Evolutionary conservation across 2,888 invertebrate species (phyloP).

Genomic region (Nomada fucata): DNA sequence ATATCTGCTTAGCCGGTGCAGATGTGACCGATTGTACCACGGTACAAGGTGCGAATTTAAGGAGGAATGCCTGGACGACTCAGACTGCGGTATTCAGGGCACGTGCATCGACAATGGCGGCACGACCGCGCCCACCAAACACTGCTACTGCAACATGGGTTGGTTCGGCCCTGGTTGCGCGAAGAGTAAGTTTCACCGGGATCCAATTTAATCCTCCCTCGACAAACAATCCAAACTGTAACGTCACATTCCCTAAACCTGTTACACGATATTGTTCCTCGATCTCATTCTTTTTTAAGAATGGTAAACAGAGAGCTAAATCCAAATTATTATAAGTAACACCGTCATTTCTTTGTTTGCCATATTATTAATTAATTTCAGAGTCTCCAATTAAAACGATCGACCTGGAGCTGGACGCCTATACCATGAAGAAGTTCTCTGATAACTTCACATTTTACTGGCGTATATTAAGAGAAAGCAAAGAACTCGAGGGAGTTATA

Average conservation of each 20-base stretch:
- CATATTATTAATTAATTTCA: constrained; percentile 80
- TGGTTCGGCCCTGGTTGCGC: constrained; percentile 94
- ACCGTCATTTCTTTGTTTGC: background rate
- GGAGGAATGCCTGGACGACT: constrained; percentile 94
- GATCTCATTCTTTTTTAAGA: no score
- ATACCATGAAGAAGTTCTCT: constrained; percentile 90
- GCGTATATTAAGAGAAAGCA: constrained; percentile 92
- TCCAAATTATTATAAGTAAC: no score
- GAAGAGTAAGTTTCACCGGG: constrained; percentile 87
- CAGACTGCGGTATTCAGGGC: constrained; percentile 94
- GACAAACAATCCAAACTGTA: no score
- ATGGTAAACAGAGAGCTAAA: no score
- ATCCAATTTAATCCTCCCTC: background rate
- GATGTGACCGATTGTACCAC: constrained; percentile 92
- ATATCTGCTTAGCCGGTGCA: constrained; percentile 91
- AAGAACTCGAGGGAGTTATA: constrained; percentile 95
- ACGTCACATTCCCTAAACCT: background rate
- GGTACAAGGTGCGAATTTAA: constrained; percentile 94
- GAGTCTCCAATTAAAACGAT: constrained; percentile 91
- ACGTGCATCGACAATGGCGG: constrained; percentile 93
- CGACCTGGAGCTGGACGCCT: constrained; percentile 89
- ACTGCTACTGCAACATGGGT: constrained; percentile 96
- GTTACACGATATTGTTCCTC: background rate
- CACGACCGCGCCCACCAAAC: constrained; percentile 91
- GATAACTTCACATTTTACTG: constrained; percentile 93